Base-by-base conservation (phyloP, 2,888 invertebrate genomes). In the Odontothrips loti region DNA sequence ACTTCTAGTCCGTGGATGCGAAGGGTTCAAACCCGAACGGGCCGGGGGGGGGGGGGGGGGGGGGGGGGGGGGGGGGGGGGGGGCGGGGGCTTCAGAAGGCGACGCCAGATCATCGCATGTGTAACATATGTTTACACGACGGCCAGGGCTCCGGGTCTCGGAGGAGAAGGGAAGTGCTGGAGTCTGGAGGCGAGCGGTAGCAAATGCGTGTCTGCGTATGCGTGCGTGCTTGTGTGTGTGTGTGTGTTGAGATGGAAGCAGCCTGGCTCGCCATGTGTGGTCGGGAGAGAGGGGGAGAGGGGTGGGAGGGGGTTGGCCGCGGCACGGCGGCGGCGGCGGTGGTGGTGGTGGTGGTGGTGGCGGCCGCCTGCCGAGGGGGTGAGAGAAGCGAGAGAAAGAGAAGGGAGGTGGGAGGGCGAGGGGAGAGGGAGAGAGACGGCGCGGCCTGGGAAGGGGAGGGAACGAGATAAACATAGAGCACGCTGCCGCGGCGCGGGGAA, bases 391-490 rank as follows among this genome's bases (percentile, higher is more conserved):
- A 68, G 23, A 27, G 23, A 27, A 27, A 10, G 68, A 10, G 68
- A 27, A 10, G 23, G 68, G 27, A 10, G 9, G 27, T 10, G 68
- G 27, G 2, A 27, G 68, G 27, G 68, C 9, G 15, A 15, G 58
- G 20, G 58, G 1, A 6, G 58, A 20, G 58, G 20, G 58, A 58
- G 58, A 58, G 58, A 58, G 58, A 58, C 58, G 34, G 34, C 34
- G 34, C 34, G 34, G 34, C 6, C 34, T 15, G 58, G n/a, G 58
- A 58, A n/a, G 58, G 68, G 68, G 23, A 75, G 27, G 68, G 23
- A 27, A n/a, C 23, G 68, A 27, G 68, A 75, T 23, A 75, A 75
- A 75, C 68, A 75, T 75, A 75, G 68, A 23, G 68, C 68, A 75
- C 68, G 12, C 58, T 17, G 58, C 58, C 58, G 17, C 58, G 20